Evolutionary conservation across 2,888 invertebrate genomes (phyloP).

Genomic region (Camponotus fellah): DNA sequence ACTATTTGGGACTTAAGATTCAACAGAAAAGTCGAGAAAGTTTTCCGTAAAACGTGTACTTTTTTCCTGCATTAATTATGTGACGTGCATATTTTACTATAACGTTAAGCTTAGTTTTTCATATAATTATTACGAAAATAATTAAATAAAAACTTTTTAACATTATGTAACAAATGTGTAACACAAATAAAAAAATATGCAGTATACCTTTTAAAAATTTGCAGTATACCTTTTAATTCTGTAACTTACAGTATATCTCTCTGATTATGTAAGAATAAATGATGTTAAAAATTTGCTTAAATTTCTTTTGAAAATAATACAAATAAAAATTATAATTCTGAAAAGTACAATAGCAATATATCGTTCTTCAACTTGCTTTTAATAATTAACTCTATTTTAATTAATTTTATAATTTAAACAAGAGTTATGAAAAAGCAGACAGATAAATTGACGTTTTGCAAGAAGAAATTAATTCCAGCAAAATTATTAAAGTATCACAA

Average conservation of each 20-base stretch:
- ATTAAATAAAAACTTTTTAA: slow-evolving; percentile 3
- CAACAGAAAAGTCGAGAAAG: slow-evolving; percentile 11
- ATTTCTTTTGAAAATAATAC: not conserved
- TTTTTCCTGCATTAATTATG: slow-evolving; percentile 6
- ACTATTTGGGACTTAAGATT: slow-evolving; percentile 27
- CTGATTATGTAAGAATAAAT: not conserved
- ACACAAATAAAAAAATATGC: not conserved
- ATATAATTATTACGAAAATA: not conserved
- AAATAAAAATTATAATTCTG: not conserved
- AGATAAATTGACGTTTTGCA: not conserved
- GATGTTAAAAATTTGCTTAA: not conserved
- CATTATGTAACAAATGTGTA: not conserved
- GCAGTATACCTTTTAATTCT: not conserved
- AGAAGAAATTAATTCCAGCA: not conserved
- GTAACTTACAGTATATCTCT: not conserved
- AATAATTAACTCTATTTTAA: not conserved
- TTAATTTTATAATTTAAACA: not conserved
- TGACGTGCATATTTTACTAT: slow-evolving; percentile 2
- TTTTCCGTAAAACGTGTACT: slow-evolving; percentile 28
- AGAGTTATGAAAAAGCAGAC: not conserved
- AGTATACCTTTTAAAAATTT: not conserved
- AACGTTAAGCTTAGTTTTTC: slow-evolving; percentile 5
- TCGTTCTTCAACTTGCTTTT: not conserved
- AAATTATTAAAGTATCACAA: not conserved
- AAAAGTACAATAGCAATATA: not conserved